Evolutionary conservation across 92 coral and sea anemone genomes (phyloP), one percentile per base, ranked within the genome.

Genomic region (Phenganax subtilis): DNA sequence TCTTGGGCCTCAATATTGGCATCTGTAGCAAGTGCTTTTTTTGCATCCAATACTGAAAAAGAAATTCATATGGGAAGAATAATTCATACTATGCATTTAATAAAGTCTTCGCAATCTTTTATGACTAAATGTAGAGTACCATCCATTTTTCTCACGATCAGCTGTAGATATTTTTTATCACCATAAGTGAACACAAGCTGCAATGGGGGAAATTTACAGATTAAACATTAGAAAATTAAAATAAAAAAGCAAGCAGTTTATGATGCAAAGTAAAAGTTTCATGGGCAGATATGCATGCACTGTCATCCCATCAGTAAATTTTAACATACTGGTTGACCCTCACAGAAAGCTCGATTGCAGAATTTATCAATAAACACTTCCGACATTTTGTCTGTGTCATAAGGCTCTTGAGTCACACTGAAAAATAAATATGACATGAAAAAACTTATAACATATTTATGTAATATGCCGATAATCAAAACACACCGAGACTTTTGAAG

Each of bases 331-430:
- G 92, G 97, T 81, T 94, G 98, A 64, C 89, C 96, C 8, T 88
- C 88, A 65, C 96, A 90, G 69, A 94, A 88, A 3, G 98, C 96
- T 85, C 89, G 93, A 28, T 94, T 97, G 80, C 85, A 80, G 73
- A 92, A 94, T 6, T 55, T 61, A 76, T 94, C 89, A 25, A 93
- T 89, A 69, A 92, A 86, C 52, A 87, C 92, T 75, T 88, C 94
- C 17, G 98, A 89, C 98, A 94, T 94, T 78, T 94, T 92, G 83
- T 94, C 94, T n/a, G 98, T 92, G 73, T 94, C 97, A 85, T 94
- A 94, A 8, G 97, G 82, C 72, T 94, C 98, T 87, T 90, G 97
- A 44, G 84, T 85, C 4, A 90, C 91, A 85, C 98, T 93, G 60
- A 12, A 71, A 51, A 9, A 55, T 16, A 37, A 81, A 15, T 8